phyloP scores from a whole-genome alignment of 1,140 invertebrate genomes.

The Oppia nitens region DNA sequence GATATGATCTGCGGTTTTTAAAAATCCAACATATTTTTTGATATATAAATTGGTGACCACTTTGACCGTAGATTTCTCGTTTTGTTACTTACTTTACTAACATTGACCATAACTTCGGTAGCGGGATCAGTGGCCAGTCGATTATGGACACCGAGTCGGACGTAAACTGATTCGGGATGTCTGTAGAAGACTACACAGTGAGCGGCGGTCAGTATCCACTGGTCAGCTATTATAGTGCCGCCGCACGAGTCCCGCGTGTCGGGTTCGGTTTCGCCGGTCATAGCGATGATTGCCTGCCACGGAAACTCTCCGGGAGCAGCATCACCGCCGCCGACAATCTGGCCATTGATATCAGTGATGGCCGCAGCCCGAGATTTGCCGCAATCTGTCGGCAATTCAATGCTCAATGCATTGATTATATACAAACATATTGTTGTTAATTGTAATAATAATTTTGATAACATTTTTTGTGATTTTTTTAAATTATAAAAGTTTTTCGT shows the following conservation, averaged over 20 bases:
- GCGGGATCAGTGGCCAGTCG: too few species aligned
- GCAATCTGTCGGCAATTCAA: background rate
- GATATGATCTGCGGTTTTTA: background rate
- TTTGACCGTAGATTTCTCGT: too few species aligned
- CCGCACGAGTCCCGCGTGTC: background rate
- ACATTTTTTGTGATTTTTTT: too few species aligned
- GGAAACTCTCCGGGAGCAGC: slow-evolving; percentile 10
- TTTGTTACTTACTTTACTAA: too few species aligned
- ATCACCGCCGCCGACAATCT: slow-evolving; percentile 11
- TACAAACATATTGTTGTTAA: too few species aligned
- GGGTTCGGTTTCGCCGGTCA: background rate
- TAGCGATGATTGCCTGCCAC: slow-evolving; percentile 2
- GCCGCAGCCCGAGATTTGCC: background rate
- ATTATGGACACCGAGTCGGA: too few species aligned
- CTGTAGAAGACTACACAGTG: background rate
- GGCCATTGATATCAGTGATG: background rate
- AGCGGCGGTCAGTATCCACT: background rate
- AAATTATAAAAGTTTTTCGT: too few species aligned
- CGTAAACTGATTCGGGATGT: too few species aligned
- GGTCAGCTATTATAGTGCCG: background rate
- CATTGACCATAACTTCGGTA: too few species aligned
- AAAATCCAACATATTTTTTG: background rate
- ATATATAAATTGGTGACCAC: background rate
- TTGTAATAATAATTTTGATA: too few species aligned
- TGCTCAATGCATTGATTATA: too few species aligned